phyloP scores from a whole-genome alignment of 2,888 invertebrate genomes.

The Synanthedon andrenaeformis region DNA sequence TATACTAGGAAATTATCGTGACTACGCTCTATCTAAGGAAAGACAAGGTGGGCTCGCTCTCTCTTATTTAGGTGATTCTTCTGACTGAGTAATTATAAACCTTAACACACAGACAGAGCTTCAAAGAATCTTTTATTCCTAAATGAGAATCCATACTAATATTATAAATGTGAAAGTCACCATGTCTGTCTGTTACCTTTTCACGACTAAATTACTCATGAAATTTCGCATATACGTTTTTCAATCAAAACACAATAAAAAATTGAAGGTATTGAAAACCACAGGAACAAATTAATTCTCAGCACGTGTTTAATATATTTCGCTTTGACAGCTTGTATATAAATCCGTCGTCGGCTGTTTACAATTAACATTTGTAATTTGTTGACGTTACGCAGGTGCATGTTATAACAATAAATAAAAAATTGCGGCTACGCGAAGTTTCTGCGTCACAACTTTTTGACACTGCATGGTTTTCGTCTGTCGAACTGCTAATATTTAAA shows the following conservation, averaged over 20 bases:
- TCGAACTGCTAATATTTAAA: background rate
- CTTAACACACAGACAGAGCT: no score
- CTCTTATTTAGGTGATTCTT: no score
- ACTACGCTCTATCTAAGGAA: background rate
- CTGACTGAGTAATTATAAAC: no score
- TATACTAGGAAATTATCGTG: background rate
- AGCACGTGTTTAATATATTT: background rate
- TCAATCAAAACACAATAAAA: no score
- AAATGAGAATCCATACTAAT: no score
- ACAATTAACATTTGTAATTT: conserved; percentile 41
- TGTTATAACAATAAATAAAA: background rate
- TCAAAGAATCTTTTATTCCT: no score
- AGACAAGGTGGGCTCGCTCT: no score
- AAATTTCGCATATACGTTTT: no score
- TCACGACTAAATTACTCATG: no score
- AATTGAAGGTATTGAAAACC: background rate
- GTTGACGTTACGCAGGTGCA: conserved; percentile 12
- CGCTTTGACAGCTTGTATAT: conserved; percentile 12
- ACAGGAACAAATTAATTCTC: background rate
- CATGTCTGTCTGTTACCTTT: no score
- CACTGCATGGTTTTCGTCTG: background rate
- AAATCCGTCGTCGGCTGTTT: conserved; percentile 59
- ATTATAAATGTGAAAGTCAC: no score
- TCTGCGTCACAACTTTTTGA: background rate
- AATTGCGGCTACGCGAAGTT: background rate